phyloP scores from a whole-genome alignment of 2,797 vertebrate genomes.

The Adrianichthys oophorus region DNA sequence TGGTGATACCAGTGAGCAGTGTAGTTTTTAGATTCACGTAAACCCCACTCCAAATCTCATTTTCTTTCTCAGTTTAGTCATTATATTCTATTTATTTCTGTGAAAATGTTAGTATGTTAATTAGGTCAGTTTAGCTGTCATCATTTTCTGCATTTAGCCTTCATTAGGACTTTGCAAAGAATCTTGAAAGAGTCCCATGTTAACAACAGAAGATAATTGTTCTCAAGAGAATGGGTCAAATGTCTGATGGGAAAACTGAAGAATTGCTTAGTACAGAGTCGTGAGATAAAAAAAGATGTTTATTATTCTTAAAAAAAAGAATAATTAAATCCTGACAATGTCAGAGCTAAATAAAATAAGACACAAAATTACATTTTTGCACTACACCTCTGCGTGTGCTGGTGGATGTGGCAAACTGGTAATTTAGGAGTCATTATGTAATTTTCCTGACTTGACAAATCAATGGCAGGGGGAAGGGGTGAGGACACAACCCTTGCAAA shows the following conservation, averaged over 20 bases:
- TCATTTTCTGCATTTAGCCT: conserved; percentile 55
- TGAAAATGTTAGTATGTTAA: conserved; percentile 47
- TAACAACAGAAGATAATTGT: conserved; percentile 66
- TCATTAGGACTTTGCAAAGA: conserved; percentile 61
- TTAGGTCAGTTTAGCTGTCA: conserved; percentile 56
- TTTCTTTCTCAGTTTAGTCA: conserved; percentile 36
- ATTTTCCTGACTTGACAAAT: conserved; percentile 50
- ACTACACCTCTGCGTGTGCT: conserved; percentile 17
- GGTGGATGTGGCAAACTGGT: conserved; percentile 32
- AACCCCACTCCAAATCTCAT: conserved; percentile 22
- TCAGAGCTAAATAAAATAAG: conserved; percentile 19
- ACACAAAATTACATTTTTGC: conserved; percentile 20
- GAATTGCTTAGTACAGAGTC: conserved; percentile 17
- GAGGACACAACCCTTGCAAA: conserved; percentile 55
- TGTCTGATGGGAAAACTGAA: conserved; percentile 43
- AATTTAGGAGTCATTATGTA: conserved; percentile 58
- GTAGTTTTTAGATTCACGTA: conserved; percentile 14
- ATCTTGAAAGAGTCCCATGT: conserved; percentile 42
- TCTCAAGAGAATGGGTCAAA: conserved; percentile 37
- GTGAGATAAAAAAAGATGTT: conserved; percentile 24
- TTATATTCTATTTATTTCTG: conserved; percentile 42
- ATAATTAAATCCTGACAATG: conserved; percentile 6
- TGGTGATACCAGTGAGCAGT: background rate
- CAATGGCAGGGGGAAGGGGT: conserved; percentile 39
- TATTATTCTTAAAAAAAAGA: conserved; percentile 16